Conservation (phyloP, 2,888 invertebrate species). For the Nemapogon koenigi region DNA sequence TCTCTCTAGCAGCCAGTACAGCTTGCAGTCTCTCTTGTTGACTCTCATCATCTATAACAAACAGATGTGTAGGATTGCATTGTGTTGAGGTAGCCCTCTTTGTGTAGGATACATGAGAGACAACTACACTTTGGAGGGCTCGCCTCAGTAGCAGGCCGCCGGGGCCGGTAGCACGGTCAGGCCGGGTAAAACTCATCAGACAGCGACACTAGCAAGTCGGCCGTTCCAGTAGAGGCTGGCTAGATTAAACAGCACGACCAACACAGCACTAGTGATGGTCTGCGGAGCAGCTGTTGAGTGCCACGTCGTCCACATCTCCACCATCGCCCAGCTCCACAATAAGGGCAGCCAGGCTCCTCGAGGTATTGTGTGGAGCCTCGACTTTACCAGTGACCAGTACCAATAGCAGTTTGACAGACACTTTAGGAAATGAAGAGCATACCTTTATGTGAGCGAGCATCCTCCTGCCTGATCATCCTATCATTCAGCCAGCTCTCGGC, state of each 20-base stretch:
- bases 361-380: no score
- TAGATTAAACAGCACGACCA: no score
- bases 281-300: not conserved
- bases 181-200: not conserved
- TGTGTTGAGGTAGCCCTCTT: no score
- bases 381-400: not conserved
- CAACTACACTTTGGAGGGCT: no score
- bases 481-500: constrained; percentile 14
- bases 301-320: not conserved
- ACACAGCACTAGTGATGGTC: no score
- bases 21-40: constrained; percentile 38
- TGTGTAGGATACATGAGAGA: no score
- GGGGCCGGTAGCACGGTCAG: not conserved
- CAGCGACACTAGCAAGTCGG: not conserved
- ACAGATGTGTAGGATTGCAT: no score
- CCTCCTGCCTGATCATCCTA: constrained; percentile 35
- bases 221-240: no score
- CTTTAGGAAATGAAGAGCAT: no score
- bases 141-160: no score
- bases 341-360: not conserved
- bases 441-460: constrained; percentile 47
- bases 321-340: not conserved
- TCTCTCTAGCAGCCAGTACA: constrained; percentile 37
- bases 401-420: no score
- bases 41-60: constrained; percentile 44